Conservation (phyloP, 2,888 invertebrate genomes). For the Laspeyria flexula region DNA sequence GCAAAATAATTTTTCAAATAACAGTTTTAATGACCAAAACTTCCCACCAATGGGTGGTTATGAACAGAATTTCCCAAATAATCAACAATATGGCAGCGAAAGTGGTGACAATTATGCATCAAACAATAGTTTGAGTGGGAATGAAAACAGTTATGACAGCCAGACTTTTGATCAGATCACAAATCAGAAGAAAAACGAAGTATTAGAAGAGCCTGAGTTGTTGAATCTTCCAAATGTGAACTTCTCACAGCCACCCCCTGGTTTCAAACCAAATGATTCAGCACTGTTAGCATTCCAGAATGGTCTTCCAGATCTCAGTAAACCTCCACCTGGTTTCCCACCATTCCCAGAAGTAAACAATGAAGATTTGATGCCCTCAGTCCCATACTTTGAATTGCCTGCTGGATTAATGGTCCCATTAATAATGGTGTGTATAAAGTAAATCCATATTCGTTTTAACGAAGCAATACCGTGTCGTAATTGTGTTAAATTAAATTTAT, state of each 20-base stretch:
- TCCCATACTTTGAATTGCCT: constrained; percentile 98
- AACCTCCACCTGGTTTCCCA: constrained; percentile 94
- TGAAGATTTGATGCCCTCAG: constrained; percentile 94
- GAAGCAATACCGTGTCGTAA: not conserved
- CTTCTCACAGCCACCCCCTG: constrained; percentile 81
- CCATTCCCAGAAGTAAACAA: constrained; percentile 77
- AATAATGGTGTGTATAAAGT: constrained; percentile 89
- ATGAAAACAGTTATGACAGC: constrained; percentile 81
- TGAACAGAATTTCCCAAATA: constrained; percentile 68
- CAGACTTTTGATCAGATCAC: constrained; percentile 77
- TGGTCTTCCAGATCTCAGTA: constrained; percentile 93
- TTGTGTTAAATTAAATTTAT: not conserved
- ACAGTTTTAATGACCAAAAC: constrained; percentile 69
- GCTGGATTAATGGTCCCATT: constrained; percentile 99
- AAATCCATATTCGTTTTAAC: not conserved
- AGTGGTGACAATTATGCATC: constrained; percentile 77
- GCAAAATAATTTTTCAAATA: constrained; percentile 63
- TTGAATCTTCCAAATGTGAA: constrained; percentile 75
- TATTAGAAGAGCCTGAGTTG: constrained; percentile 65
- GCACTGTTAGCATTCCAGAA: constrained; percentile 80
- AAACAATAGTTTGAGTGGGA: constrained; percentile 80
- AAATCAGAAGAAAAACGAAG: constrained; percentile 59
- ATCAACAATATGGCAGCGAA: constrained; percentile 72
- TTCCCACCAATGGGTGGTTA: constrained; percentile 65
- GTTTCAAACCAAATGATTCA: constrained; percentile 66